Evolutionary conservation across 2,797 vertebrate species (phyloP).

Genomic region (Chaenodraco wilsoni): DNA sequence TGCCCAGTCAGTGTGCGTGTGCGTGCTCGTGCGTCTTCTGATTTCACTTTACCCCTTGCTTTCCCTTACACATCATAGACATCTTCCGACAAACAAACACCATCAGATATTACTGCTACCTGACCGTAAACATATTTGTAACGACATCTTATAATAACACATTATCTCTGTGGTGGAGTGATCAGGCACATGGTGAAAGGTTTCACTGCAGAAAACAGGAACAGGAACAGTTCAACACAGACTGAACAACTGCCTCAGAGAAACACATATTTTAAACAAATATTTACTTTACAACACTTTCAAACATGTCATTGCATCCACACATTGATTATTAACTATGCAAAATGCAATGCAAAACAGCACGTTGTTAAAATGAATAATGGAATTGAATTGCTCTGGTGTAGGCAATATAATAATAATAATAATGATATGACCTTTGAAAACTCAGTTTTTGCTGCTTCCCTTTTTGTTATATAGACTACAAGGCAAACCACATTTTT

Average conservation of each 20-base stretch:
- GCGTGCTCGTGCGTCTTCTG: not conserved
- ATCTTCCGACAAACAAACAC: conserved; percentile 17
- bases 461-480: not conserved
- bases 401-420: no score
- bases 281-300: not conserved
- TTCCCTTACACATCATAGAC: conserved; percentile 7
- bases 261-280: conserved; percentile 3
- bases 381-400: not conserved
- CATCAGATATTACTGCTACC: not conserved
- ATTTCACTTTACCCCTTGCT: conserved; percentile 21
- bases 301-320: not conserved
- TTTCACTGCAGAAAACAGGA: conserved; percentile 21
- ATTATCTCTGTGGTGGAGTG: not conserved
- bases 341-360: not conserved
- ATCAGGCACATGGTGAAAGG: conserved; percentile 20
- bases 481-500: no score
- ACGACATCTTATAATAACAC: not conserved
- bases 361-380: not conserved
- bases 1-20: conserved; percentile 22
- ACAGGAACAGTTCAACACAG: conserved; percentile 40
- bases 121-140: not conserved
- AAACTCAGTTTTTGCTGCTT: not conserved
- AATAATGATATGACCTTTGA: not conserved
- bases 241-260: conserved; percentile 17
- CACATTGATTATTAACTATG: not conserved